Evolutionary conservation across 2,888 invertebrate genomes (phyloP).

Genomic region (Pharmacophagus antenor): DNA sequence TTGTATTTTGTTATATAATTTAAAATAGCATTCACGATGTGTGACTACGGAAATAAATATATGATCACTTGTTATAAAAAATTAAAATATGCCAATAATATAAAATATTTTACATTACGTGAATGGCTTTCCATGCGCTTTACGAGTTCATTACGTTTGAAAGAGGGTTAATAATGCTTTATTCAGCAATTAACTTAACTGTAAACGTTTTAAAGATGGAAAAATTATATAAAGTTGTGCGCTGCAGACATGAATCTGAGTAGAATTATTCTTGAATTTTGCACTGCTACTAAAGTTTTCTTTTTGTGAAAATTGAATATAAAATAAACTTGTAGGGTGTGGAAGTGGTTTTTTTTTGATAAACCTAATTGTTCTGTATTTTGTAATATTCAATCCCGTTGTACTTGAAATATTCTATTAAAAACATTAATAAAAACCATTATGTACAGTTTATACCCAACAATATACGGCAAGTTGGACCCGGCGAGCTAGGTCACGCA

Average conservation of each 20-base stretch:
- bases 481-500: constrained; percentile 13
- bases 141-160: too few species aligned
- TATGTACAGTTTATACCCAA: not conserved
- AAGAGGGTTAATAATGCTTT: too few species aligned
- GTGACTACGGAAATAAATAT: not conserved
- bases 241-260: too few species aligned
- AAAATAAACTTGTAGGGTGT: too few species aligned
- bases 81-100: not conserved
- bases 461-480: not conserved
- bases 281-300: not conserved
- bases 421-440: not conserved
- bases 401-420: too few species aligned
- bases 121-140: not conserved
- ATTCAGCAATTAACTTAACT: not conserved
- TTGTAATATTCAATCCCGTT: too few species aligned
- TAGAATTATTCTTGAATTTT: not conserved
- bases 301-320: not conserved
- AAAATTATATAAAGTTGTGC: too few species aligned
- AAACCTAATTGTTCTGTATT: too few species aligned
- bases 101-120: not conserved
- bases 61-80: not conserved
- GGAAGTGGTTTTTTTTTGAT: too few species aligned
- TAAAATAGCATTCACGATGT: too few species aligned
- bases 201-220: not conserved
- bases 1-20: not conserved